phyloP scores from a whole-genome alignment of 2,888 invertebrate genomes.

The Graphium colonna region DNA sequence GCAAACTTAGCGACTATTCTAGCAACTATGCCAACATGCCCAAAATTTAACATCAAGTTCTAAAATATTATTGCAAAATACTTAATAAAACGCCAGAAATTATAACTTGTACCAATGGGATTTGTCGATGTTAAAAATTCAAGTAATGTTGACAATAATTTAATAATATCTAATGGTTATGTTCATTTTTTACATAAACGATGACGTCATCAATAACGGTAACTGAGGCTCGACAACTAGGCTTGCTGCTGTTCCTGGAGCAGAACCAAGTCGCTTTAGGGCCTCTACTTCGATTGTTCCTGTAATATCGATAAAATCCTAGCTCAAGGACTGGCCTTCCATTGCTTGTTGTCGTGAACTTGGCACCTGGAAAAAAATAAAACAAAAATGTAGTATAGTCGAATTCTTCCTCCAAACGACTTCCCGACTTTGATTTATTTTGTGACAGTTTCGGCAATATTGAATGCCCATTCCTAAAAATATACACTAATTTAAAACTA shows the following conservation, averaged over 20 bases:
- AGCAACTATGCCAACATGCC: too few relatives aligned
- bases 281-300: slow-evolving; percentile 34
- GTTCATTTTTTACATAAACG: slow-evolving; percentile 31
- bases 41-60: neutral
- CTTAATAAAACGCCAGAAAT: too few relatives aligned
- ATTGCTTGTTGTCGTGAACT: slow-evolving; percentile 28
- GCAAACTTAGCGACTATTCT: too few relatives aligned
- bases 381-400: too few relatives aligned
- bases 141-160: neutral
- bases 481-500: too few relatives aligned
- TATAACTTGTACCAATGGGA: too few relatives aligned
- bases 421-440: too few relatives aligned
- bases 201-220: slow-evolving; percentile 33
- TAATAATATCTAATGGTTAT: slow-evolving; percentile 33
- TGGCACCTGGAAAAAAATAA: slow-evolving; percentile 14
- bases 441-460: too few relatives aligned
- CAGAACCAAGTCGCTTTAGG: slow-evolving; percentile 38
- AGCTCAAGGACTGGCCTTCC: slow-evolving; percentile 33
- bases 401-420: too few relatives aligned
- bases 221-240: slow-evolving; percentile 36
- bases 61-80: neutral
- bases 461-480: too few relatives aligned
- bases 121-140: too few relatives aligned
- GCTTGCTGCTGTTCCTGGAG: slow-evolving; percentile 29
- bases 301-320: slow-evolving; percentile 35